A percentile compares a stretch with the other conserved stretches of the same genome.
These are phyloP conservation scores for Aplochiton taeniatus DNA, from an alignment of 2,797 vertebrate species.

Conservation along the genomic window DNA sequence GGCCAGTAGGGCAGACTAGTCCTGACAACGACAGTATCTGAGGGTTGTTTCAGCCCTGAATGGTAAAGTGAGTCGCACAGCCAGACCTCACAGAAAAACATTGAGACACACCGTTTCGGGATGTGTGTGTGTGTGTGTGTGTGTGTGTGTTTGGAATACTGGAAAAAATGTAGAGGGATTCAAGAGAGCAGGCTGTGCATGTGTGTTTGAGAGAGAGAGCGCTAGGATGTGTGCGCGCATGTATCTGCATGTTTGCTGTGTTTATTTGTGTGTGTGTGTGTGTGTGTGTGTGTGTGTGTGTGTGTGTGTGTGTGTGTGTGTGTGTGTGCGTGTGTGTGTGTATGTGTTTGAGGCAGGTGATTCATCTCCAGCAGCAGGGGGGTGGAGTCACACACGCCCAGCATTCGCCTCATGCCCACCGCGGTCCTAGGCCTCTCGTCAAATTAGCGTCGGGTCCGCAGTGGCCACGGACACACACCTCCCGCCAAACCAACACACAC, in stretches of 20 bases:
- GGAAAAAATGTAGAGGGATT: no score
- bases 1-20: no score
- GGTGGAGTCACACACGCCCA: slow-evolving; percentile 32
- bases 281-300: not conserved
- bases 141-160: no score
- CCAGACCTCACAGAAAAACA: no score
- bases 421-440: slow-evolving; percentile 28
- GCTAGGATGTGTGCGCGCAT: not conserved
- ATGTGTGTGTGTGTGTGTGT: no score
- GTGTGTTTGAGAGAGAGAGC: not conserved
- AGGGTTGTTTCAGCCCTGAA: not conserved
- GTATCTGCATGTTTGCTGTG: not conserved
- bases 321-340: not conserved
- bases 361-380: slow-evolving; percentile 27
- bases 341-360: not conserved
- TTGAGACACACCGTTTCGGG: no score
- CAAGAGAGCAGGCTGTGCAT: no score
- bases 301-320: not conserved
- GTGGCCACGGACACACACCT: slow-evolving; percentile 4
- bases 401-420: slow-evolving; percentile 28
- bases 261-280: not conserved
- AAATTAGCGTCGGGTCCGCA: slow-evolving; percentile 22
- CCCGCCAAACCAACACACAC: not conserved
- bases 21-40: not conserved
- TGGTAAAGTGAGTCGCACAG: no score